Conservation (phyloP, 2,888 invertebrate genomes). For the Hypercompe scribonia region DNA sequence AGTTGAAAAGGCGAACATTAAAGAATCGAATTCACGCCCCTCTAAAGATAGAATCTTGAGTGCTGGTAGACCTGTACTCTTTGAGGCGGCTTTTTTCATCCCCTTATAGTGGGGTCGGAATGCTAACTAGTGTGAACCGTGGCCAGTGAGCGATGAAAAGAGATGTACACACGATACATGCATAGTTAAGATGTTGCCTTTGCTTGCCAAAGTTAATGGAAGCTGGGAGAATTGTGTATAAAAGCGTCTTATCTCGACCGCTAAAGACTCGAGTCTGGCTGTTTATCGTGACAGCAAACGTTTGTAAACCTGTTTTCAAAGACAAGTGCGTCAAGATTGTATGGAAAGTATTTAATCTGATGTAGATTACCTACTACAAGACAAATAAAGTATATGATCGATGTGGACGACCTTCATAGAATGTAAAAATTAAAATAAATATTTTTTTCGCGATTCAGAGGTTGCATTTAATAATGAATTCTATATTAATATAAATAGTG, state of each 20-base stretch:
- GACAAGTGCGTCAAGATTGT: conserved; percentile 44
- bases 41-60: conserved; percentile 70
- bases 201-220: conserved; percentile 83
- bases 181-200: conserved; percentile 75
- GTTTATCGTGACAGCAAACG: conserved; percentile 54
- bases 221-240: conserved; percentile 66
- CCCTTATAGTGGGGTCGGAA: conserved; percentile 64
- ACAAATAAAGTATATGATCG: not conserved
- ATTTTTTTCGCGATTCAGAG: too few relatives aligned
- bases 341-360: conserved; percentile 11
- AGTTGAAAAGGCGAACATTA: conserved; percentile 56
- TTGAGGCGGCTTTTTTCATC: conserved; percentile 72
- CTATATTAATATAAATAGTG: too few relatives aligned
- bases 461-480: too few relatives aligned
- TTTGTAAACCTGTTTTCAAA: conserved; percentile 50
- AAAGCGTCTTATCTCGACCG: conserved; percentile 74
- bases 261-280: conserved; percentile 66
- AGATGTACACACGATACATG: conserved; percentile 84
- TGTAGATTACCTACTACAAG: not conserved
- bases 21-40: conserved; percentile 73
- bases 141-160: conserved; percentile 74
- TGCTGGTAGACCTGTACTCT: conserved; percentile 63
- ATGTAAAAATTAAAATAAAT: not conserved
- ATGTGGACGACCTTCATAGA: not conserved
- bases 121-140: conserved; percentile 72